A percentile compares a stretch with the other conserved stretches of the same genome.
phyloP scores from a whole-genome alignment of 2,888 invertebrate species.

The Scaptomyza caliginosa region DNA sequence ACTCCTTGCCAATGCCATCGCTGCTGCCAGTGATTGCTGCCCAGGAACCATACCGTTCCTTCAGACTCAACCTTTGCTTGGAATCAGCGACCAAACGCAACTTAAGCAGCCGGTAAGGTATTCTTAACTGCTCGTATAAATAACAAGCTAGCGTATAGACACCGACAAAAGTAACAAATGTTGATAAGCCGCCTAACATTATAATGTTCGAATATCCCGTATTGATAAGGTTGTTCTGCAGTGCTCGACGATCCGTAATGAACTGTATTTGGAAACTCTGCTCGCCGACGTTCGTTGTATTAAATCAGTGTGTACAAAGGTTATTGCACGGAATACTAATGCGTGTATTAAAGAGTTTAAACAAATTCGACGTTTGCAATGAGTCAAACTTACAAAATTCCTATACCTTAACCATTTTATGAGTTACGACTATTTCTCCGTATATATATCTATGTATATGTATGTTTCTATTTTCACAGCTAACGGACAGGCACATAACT shows the following conservation, averaged over 20 bases:
- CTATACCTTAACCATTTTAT: neutral
- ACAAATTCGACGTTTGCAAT: constrained; percentile 11
- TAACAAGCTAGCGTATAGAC: constrained; percentile 85
- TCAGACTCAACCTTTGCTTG: constrained; percentile 86
- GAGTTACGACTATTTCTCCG: constrained; percentile 13
- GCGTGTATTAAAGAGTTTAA: constrained; percentile 31
- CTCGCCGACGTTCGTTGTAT: neutral
- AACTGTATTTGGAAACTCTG: constrained; percentile 32
- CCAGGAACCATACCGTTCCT: constrained; percentile 91
- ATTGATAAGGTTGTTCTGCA: constrained; percentile 10
- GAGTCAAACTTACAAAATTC: neutral
- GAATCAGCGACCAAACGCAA: constrained; percentile 84
- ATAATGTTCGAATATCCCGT: neutral
- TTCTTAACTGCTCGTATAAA: constrained; percentile 86
- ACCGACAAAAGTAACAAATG: constrained; percentile 85
- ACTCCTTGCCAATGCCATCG: constrained; percentile 95
- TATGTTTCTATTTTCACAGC: neutral
- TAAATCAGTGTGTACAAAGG: constrained; percentile 7
- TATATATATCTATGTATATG: neutral
- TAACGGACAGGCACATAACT: constrained; percentile 1
- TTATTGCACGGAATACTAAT: constrained; percentile 42
- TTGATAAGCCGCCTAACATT: constrained; percentile 45
- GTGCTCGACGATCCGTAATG: constrained; percentile 18
- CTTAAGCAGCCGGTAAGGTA: constrained; percentile 85
- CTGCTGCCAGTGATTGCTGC: constrained; percentile 95